Evolutionary conservation across 2,113 vertebrate genomes (phyloP).

Genomic region (Vidua chalybeata): DNA sequence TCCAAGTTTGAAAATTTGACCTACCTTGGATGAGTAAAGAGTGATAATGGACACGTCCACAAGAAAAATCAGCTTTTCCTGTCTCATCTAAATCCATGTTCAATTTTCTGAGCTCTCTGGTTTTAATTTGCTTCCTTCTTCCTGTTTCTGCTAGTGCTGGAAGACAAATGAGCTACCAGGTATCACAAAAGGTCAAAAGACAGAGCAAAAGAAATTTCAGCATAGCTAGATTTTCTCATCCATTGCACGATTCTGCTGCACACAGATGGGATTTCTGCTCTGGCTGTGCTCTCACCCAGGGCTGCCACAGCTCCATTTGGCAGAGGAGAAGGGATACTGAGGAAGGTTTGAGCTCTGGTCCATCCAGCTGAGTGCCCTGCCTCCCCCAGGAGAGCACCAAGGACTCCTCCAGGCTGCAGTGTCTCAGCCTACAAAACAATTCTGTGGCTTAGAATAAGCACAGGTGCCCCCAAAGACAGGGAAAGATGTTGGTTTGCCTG

Average conservation of each 20-base stretch:
- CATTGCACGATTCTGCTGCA: neutral
- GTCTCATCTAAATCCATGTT: neutral
- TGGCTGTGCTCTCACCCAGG: neutral
- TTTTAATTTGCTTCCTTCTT: neutral
- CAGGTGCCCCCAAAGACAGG: neutral
- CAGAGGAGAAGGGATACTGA: neutral
- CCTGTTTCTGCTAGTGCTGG: neutral
- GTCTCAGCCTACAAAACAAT: neutral
- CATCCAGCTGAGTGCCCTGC: neutral
- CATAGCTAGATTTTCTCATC: neutral
- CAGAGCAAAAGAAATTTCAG: neutral
- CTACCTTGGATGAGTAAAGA: neutral
- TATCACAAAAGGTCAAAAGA: slow-evolving; percentile 23
- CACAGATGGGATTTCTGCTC: neutral
- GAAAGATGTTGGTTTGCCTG: neutral
- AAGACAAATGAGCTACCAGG: slow-evolving; percentile 5
- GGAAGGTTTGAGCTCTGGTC: neutral
- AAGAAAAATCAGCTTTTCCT: neutral
- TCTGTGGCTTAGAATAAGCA: neutral
- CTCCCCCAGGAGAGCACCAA: neutral
- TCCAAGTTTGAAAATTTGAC: slow-evolving; percentile 2
- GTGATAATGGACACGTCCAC: neutral
- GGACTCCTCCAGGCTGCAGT: neutral
- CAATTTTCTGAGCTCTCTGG: neutral
- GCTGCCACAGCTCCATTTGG: neutral